Evolutionary conservation across 2,888 invertebrate species (phyloP), one percentile per base, ranked within the genome.

Genomic region (Anoplius nigerrimus): DNA sequence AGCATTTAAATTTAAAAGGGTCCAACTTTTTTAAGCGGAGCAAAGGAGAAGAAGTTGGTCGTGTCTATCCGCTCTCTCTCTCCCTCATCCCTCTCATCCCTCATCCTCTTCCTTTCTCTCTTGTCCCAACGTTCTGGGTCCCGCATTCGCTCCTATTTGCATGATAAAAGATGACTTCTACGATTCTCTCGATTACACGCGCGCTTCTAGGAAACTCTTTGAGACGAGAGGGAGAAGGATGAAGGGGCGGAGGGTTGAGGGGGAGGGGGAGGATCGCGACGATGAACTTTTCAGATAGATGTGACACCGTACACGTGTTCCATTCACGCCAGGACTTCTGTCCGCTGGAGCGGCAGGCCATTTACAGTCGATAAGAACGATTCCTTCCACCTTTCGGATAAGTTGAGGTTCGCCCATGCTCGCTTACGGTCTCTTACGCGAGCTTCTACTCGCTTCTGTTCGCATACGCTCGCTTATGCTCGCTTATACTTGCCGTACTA

Each of bases 171-270:
- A n/a, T 79, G 74, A 3, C 34, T 69, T 73, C 76, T 60, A 71
- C 80, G 76, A 80, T 80, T 80, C 80, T 78, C 78, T 80, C 80
- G 80, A 79, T 80, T 80, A 78, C 80, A 77, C 78, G 78, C 78
- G 78, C 73, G 78, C 69, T 79, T 79, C 79, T 75, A 63, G 79
- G 73, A 75, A 79, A 79, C 73, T 76, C 79, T 77, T 79, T 79
- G 71, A 71, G 60, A 59, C 22, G n/a, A n/a, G n/a, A n/a, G n/a
- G n/a, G n/a, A n/a, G n/a, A n/a, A n/a, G n/a, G n/a, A n/a, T n/a
- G n/a, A n/a, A n/a, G n/a, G n/a, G n/a, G n/a, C n/a, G n/a, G n/a
- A n/a, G n/a, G n/a, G n/a, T n/a, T n/a, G n/a, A n/a, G n/a, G n/a
- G n/a, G n/a, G n/a, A n/a, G 8, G 24, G 43, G 66, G 48, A 21